Conservation (phyloP, 1,140 invertebrate genomes). For the Hirudo medicinalis region DNA sequence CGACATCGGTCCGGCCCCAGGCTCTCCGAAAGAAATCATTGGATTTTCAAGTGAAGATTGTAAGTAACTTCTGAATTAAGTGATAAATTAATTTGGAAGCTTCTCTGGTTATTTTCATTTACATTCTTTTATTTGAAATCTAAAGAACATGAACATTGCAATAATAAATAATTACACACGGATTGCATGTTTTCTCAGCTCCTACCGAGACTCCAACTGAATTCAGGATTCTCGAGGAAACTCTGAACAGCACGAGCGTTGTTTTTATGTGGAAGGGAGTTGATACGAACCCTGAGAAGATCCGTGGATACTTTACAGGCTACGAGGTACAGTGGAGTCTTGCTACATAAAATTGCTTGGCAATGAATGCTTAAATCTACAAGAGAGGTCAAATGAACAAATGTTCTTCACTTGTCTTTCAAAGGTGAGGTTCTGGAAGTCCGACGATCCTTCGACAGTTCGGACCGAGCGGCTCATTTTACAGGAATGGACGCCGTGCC, state of each 20-base stretch:
- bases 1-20: conserved; percentile 5
- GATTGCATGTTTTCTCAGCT: conserved; percentile 4
- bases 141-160: too few species aligned
- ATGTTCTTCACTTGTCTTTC: not conserved
- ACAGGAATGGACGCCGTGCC: conserved; percentile 11
- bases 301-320: conserved; percentile 31
- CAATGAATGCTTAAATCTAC: too few species aligned
- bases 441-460: conserved; percentile 11
- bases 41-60: conserved; percentile 22
- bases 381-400: too few species aligned
- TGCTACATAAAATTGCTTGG: not conserved
- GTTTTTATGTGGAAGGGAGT: conserved; percentile 33
- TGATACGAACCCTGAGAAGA: conserved; percentile 23
- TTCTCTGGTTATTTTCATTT: not conserved
- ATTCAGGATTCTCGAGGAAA: conserved; percentile 22
- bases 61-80: conserved; percentile 3
- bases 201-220: conserved; percentile 19
- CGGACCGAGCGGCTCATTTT: conserved; percentile 11
- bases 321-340: conserved; percentile 28
- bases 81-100: too few species aligned
- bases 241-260: conserved; percentile 29
- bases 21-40: not conserved
- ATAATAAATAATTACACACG: too few species aligned
- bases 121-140: too few species aligned
- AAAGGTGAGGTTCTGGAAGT: conserved; percentile 19